Conservation (phyloP, 2,888 invertebrate genomes). For the Drosophila antonietae region DNA sequence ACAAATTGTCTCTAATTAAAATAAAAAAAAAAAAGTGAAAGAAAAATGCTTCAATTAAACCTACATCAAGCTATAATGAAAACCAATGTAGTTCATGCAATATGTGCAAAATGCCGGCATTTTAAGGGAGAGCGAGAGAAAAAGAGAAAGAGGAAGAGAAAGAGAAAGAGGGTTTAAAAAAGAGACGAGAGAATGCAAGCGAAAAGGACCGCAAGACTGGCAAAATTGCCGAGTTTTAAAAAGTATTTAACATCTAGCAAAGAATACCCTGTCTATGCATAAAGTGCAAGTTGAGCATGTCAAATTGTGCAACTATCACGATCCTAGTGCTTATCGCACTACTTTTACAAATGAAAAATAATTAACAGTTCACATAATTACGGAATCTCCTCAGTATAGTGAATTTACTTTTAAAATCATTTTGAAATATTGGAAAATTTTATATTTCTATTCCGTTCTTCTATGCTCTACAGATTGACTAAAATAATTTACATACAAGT, state of each 20-base stretch:
- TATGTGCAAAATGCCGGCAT: slow-evolving; percentile 26
- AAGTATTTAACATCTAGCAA: neutral
- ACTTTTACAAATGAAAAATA: neutral
- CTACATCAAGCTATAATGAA: slow-evolving; percentile 18
- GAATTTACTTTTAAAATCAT: neutral
- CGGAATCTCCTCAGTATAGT: neutral
- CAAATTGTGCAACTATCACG: too few relatives aligned
- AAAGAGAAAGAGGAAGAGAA: slow-evolving; percentile 2
- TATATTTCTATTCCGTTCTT: too few relatives aligned
- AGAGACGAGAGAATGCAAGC: slow-evolving; percentile 29
- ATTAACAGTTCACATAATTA: neutral
- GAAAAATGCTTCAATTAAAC: slow-evolving; percentile 49
- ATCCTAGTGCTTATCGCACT: neutral
- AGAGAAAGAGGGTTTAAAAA: neutral
- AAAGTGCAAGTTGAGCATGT: neutral
- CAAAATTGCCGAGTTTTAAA: slow-evolving; percentile 8
- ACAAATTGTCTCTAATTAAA: slow-evolving; percentile 52
- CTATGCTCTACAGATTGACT: too few relatives aligned
- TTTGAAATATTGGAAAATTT: too few relatives aligned
- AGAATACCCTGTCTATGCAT: slow-evolving; percentile 16
- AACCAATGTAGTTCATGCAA: slow-evolving; percentile 14
- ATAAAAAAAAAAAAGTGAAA: neutral
- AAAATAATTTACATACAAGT: too few relatives aligned
- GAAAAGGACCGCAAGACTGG: slow-evolving; percentile 31
- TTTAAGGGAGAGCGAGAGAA: neutral